Evolutionary conservation across 2,113 vertebrate species (phyloP).

Genomic region (Malurus cyaneus): DNA sequence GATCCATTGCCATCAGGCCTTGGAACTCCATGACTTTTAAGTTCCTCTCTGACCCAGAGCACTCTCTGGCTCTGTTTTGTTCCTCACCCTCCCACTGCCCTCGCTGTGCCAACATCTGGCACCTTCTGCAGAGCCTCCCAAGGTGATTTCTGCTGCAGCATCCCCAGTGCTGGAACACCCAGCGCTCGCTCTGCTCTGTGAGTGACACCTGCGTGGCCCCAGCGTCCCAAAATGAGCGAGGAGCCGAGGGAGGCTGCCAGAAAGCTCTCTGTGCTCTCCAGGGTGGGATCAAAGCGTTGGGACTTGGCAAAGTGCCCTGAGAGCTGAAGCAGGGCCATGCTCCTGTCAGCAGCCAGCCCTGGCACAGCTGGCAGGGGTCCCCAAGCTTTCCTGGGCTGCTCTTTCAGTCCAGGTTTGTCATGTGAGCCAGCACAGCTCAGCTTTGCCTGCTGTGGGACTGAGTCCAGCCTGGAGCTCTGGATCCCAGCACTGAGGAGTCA

Average conservation of each 20-base stretch:
- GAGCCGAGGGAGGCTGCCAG: neutral
- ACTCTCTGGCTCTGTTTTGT: neutral
- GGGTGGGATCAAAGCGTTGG: neutral
- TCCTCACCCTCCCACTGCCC: neutral
- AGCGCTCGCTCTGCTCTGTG: neutral
- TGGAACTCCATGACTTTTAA: neutral
- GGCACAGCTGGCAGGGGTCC: neutral
- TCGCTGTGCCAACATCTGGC: neutral
- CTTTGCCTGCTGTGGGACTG: neutral
- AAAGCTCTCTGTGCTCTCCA: neutral
- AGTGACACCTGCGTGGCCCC: neutral
- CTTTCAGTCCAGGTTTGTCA: neutral
- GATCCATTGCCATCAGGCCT: neutral
- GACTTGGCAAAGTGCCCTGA: neutral
- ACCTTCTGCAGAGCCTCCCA: neutral
- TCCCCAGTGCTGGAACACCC: neutral
- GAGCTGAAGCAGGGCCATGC: neutral
- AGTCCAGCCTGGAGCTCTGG: neutral
- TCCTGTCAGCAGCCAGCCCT: neutral
- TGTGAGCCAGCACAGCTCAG: neutral
- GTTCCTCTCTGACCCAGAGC: neutral
- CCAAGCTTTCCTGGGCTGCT: neutral
- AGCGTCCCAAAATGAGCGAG: neutral
- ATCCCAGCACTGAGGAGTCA: neutral
- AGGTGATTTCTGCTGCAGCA: neutral